Evolutionary conservation across 1,140 invertebrate species (phyloP).

Genomic region (Drosophila kohkoa): DNA sequence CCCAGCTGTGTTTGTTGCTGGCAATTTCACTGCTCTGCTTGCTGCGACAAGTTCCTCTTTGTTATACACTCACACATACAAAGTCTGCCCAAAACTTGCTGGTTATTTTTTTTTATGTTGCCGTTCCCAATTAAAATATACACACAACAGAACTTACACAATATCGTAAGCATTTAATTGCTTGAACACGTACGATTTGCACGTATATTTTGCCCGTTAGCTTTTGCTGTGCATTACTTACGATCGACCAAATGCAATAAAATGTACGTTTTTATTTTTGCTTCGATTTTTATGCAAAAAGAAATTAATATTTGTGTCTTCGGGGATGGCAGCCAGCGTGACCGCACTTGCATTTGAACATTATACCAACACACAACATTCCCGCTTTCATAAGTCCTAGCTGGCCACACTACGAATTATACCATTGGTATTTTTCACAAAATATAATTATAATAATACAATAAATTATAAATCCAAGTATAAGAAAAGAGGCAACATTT

Average conservation of each 20-base stretch:
- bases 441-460: no score
- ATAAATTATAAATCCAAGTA: no score
- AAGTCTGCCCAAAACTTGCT: slow-evolving; percentile 30
- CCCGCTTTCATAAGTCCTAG: background rate
- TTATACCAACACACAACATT: background rate
- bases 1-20: slow-evolving; percentile 29
- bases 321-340: background rate
- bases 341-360: background rate
- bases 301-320: slow-evolving; percentile 25
- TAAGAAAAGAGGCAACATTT: no score
- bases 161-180: slow-evolving; percentile 47
- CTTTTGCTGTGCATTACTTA: slow-evolving; percentile 6
- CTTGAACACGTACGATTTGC: slow-evolving; percentile 4
- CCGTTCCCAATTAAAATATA: background rate
- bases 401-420: background rate
- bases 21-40: slow-evolving; percentile 29
- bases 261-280: slow-evolving; percentile 25
- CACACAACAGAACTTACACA: slow-evolving; percentile 54
- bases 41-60: slow-evolving; percentile 41
- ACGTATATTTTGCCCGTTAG: background rate
- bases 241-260: slow-evolving; percentile 12
- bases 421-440: no score
- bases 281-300: slow-evolving; percentile 42
- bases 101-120: slow-evolving; percentile 21
- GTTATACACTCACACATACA: slow-evolving; percentile 40